Base-by-base conservation (phyloP, 2,113 vertebrate genomes). In the Eurystomus gularis region DNA sequence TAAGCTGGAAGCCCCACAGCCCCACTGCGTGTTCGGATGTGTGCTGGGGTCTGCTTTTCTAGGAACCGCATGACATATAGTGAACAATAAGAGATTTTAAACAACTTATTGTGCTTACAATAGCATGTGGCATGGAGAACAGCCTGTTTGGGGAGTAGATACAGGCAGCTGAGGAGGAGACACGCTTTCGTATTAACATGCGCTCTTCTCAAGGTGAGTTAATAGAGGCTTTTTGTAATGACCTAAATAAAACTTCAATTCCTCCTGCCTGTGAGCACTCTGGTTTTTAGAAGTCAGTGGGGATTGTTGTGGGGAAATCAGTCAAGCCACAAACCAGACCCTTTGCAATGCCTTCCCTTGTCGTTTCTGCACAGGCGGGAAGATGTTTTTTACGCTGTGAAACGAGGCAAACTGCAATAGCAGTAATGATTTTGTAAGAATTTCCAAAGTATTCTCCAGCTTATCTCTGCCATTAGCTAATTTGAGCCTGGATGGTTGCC, bases 1-100 rank as follows among this genome's bases (percentile, higher is more conserved):
- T 1, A 7, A 17, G 68, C 61, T 66, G 76, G 37, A 17, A 28
- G 25, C 14, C 62, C 20, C 3, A 2, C 23, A 26, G n/a, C 17
- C 17, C 26, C 55, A 0, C 2, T 4, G n/a, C 3, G 0, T 0
- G 9, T 1, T 16, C 0, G 6, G 21, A 3, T 8, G 18, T 5
- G 2, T 10, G n/a, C 78, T 51, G 52, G 9, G 11, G 6, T 1
- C 62, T 35, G 64, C 54, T 54, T 16, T 29, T 20, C 62, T 2
- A 1, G 46, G 48, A 42, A 5, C 33, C 29, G 4, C 11, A 18
- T 17, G 23, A 21, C 78, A 62, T 73, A 49, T 13, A 15, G 6
- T 28, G 31, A 46, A 3, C 71, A 44, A 17, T 15, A 54, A 49
- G 35, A 23, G 21, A 77, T 29, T 42, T 58, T 15, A 58, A 75